Evolutionary conservation across 2,888 invertebrate species (phyloP), one percentile per base, ranked within the genome.

Genomic region (Hyppa rectilinea): DNA sequence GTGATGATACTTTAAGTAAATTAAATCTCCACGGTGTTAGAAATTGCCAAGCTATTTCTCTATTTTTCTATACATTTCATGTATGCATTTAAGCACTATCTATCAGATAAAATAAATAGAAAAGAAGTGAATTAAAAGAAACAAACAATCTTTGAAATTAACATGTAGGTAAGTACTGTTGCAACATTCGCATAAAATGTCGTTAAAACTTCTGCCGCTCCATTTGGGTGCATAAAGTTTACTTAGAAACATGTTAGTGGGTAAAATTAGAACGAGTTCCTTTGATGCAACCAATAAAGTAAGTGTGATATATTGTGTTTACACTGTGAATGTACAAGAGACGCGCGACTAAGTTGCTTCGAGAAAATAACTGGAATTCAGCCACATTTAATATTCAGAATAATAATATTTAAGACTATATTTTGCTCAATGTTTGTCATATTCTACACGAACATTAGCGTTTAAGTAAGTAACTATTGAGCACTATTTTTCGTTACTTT

Each of bases 231-330:
- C 74, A 74, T 63, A 66, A 71, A 81, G 56, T 81, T 77, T 58
- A 60, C 77, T 73, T 59, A 76, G 56, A 63, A 67, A 77, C 60
- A 67, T 71, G 68, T 71, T 38, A 61, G 70, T 56, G 58, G 66
- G 49, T 66, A 77, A 77, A 77, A 76, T 71, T 62, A 71, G 72
- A 58, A 63, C 38, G 59, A 63, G 65, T 66, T 59, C 69, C 75
- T 80, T 83, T 80, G 75, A 73, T 80, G 82, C 75, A 67, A 62
- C 52, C 29, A 60, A 68, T 70, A 70, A 63, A 76, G 52, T 65
- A 70, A 58, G 20, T 61, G 47, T 75, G 43, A 61, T 75, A 56
- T 63, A 77, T 67, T 70, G 31, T 79, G 64, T 75, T 77, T 78
- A 72, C 65, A 58, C 5, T 20, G 59, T 29, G 34, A 60, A 62